These are phyloP conservation scores for Toxonevra muliebris DNA, from an alignment of 2,888 invertebrate species.

Conservation along the genomic window DNA sequence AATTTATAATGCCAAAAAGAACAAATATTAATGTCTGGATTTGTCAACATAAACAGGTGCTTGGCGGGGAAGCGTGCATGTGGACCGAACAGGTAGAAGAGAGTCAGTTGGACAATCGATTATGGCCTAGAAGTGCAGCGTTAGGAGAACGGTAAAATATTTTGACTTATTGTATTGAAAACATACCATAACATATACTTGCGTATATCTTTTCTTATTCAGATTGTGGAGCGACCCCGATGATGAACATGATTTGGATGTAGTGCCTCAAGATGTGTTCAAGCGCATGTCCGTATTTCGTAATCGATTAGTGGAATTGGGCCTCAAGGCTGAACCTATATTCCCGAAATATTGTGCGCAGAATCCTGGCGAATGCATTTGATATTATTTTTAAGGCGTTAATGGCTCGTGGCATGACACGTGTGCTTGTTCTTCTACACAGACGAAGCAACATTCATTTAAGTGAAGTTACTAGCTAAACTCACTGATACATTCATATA, in stretches of 20 bases:
- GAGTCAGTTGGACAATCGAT: conserved; percentile 77
- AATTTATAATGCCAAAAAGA: neutral
- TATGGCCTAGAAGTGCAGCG: conserved; percentile 86
- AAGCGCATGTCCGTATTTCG: conserved; percentile 64
- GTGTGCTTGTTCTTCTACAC: no score
- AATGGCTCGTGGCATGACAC: no score
- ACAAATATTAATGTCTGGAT: neutral
- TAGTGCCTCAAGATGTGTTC: conserved; percentile 62
- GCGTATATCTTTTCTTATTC: conserved; percentile 17
- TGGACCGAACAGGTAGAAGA: conserved; percentile 87
- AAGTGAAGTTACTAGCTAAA: no score
- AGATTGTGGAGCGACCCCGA: conserved; percentile 65
- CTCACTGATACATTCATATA: no score
- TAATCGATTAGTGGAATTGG: conserved; percentile 63
- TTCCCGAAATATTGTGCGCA: conserved; percentile 66
- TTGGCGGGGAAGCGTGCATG: conserved; percentile 82
- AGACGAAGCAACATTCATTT: no score
- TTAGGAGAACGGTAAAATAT: conserved; percentile 74
- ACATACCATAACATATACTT: neutral
- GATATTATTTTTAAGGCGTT: conserved; percentile 58
- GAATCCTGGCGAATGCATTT: conserved; percentile 66
- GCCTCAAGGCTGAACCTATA: conserved; percentile 64
- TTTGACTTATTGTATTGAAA: neutral
- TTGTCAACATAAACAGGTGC: conserved; percentile 47
- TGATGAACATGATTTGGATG: conserved; percentile 63